A percentile compares a stretch with the other conserved stretches of the same genome.
Evolutionary conservation across 2,113 vertebrate species (phyloP).

Genomic region (Saccopteryx bilineata): DNA sequence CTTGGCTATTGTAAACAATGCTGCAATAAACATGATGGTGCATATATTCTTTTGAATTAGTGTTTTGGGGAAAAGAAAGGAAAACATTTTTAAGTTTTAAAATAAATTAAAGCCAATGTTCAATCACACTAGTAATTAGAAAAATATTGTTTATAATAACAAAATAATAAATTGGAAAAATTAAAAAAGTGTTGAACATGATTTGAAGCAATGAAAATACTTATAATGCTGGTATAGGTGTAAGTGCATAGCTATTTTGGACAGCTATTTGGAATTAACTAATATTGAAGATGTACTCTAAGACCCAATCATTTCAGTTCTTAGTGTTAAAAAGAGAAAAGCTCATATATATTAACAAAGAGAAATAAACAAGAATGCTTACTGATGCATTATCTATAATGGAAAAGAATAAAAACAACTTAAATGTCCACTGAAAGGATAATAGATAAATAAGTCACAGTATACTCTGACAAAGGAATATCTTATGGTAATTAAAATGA

Average conservation of each 20-base stretch:
- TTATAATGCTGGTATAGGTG: neutral
- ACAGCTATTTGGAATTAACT: neutral
- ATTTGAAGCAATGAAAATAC: neutral
- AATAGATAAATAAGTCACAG: neutral
- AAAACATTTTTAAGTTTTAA: constrained; percentile 13
- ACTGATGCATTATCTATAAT: neutral
- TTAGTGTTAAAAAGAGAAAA: constrained; percentile 13
- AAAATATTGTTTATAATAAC: neutral
- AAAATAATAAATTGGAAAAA: neutral
- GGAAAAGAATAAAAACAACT: neutral
- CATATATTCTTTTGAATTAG: too few relatives aligned
- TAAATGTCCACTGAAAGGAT: neutral
- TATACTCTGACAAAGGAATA: neutral
- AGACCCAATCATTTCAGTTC: neutral
- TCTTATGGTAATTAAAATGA: constrained; percentile 27
- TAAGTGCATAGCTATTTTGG: neutral
- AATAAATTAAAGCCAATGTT: neutral
- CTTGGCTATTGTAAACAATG: too few relatives aligned
- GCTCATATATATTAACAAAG: neutral
- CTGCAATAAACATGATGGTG: too few relatives aligned
- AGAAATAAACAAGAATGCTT: neutral
- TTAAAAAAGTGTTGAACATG: neutral
- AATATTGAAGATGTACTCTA: neutral
- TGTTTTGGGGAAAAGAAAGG: neutral
- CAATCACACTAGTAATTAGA: neutral